Evolutionary conservation across 2,113 vertebrate species (phyloP), one percentile per base, ranked within the genome.

Genomic region (Corvus moneduloides): DNA sequence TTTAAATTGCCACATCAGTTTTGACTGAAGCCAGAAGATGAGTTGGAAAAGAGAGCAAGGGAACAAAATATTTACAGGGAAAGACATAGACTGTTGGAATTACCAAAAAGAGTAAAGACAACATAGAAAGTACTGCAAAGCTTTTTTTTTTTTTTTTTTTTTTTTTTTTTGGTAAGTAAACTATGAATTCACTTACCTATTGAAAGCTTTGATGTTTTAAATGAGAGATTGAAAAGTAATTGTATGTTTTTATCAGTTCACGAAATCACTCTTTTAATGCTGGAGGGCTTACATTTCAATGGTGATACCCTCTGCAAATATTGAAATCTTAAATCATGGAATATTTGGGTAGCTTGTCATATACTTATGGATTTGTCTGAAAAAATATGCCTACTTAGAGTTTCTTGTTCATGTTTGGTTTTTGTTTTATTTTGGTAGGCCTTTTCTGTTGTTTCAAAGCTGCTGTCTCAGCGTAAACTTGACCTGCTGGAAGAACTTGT

Each of bases 401-500:
- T 67, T 75, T n/a, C 20, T 82, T 62, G 51, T 46, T 93, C n/a
- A 76, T 37, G 8, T 56, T 75, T 75, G 61, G 16, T 6, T 4
- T 94, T 13, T 44, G 52, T 35, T 96, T 55, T 78, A 7, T 73
- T 68, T n/a, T 54, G 94, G 7, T 95, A 99, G 99, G 99, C 99
- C 43, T 99, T 99, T 95, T 97, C 97, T 39, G 97, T 98, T 86
- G 99, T 99, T n/a, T 99, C 99, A 90, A 98, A 95, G 56, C 98
- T 99, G 89, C 92, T 99, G 82, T 99, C 99, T 69, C 97, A 97
- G 67, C 98, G 98, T 96, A 98, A 98, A 95, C 99, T 99, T 97
- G 98, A 99, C 43, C 97, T 98, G 16, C 94, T 99, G 85, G 98
- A 99, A 32, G 98, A 99, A 43, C 98, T 99, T 33, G 99, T 99